A percentile compares a stretch with the other conserved stretches of the same genome.
phyloP scores from a whole-genome alignment of 2,113 vertebrate genomes.

The Spilogale gracilis region DNA sequence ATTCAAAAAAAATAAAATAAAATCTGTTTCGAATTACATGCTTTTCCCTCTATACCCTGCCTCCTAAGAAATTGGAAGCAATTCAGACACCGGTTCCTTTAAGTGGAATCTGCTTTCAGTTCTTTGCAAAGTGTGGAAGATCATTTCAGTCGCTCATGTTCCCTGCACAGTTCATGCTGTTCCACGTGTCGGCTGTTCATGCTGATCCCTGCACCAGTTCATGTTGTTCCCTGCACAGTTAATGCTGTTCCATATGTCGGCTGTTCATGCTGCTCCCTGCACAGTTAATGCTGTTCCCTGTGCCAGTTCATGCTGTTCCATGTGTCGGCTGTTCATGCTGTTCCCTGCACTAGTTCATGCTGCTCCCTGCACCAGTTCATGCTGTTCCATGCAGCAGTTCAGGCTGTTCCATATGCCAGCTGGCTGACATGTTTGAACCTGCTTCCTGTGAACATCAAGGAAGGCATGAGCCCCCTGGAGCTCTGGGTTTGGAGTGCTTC shows the following conservation, averaged over 20 bases:
- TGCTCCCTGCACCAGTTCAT: no score
- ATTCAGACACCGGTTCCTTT: not conserved
- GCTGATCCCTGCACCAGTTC: no score
- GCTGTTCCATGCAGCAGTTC: no score
- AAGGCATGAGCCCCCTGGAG: fast-evolving
- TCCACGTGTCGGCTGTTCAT: no score
- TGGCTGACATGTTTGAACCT: no score
- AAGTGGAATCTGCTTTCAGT: not conserved
- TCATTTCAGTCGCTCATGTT: not conserved
- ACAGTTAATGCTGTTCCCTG: not conserved
- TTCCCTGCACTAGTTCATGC: no score
- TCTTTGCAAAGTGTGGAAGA: not conserved
- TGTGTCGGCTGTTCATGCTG: no score
- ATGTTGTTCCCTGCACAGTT: no score
- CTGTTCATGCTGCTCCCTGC: no score
- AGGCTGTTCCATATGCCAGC: not conserved
- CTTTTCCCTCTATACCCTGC: not conserved
- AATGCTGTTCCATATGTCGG: no score
- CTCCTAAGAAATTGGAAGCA: not conserved
- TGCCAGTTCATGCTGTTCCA: not conserved
- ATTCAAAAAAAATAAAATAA: not conserved
- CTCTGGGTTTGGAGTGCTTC: no score
- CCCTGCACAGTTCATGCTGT: no score
- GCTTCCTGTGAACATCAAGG: not conserved
- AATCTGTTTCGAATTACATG: not conserved